Base-by-base conservation (phyloP, 2,797 vertebrate species). In the Hyperoplus lanceolatus region DNA sequence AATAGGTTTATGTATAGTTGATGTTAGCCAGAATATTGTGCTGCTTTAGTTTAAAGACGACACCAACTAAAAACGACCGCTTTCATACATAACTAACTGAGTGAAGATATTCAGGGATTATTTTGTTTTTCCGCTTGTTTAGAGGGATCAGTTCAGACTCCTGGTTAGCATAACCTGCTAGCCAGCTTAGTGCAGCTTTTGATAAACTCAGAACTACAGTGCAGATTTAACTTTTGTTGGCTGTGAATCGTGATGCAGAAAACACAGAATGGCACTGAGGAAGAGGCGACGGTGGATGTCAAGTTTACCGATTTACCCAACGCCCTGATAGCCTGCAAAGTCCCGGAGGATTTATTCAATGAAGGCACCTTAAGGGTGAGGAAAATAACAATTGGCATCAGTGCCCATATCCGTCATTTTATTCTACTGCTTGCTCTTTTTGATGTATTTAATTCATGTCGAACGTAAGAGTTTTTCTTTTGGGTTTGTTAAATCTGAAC, bases 241-340 rank as follows among this genome's bases (percentile, higher is more conserved):
- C 42, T 76, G 77, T 0, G 54, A 59, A 9, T 55, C 54, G 73
- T 13, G 77, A 95, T 95, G 94, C 94, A 95, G 88, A 82, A 87
- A 62, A 56, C 89, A 1, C 88, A 86, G 76, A 86, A 86, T 4
- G 84, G 82, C 6, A 68, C 56, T 0, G 79, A 77, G 0, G 92
- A 83, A 59, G 91, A 94, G 82, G 93, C 93, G 42, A 90, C 92
- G 7, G 90, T 95, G 0, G 93, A 93, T 3, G 95, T 96, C 48
- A 87, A 94, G 82, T 92, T 96, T 11, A 95, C 89, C 2, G 94
- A 94, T 9, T 78, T 95, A 1, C 92, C 94, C 0, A 93, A 95
- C 87, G 95, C 95, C 36, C 91, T 96, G 45, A 95, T 96, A 50
- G 94, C 95, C 38, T 96, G 94, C 53, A 96, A 91, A 87, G 94